Evolutionary conservation across 2,888 invertebrate species (phyloP).

Genomic region (Diadegma fenestrale): DNA sequence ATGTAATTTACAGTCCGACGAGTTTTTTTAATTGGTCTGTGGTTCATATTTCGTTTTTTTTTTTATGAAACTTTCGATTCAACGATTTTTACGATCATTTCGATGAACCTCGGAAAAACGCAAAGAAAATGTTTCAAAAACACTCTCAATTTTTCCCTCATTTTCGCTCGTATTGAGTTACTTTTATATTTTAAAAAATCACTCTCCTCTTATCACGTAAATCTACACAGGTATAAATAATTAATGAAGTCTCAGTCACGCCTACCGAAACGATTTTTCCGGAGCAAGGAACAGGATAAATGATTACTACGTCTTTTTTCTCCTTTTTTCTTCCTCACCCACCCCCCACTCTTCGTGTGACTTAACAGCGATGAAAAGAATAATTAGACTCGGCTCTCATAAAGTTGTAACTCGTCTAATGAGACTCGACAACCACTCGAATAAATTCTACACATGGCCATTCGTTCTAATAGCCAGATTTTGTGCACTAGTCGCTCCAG

Average conservation of each 20-base stretch:
- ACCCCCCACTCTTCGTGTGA: conserved; percentile 6
- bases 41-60: not conserved
- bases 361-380: conserved; percentile 47
- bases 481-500: not conserved
- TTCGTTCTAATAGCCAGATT: not conserved
- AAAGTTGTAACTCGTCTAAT: conserved; percentile 18
- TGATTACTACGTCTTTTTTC: conserved; percentile 39
- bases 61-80: not conserved
- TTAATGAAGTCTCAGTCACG: conserved; percentile 50
- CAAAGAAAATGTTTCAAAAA: not conserved
- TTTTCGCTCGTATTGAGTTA: not conserved
- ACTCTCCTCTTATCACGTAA: conserved; percentile 9
- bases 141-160: not conserved
- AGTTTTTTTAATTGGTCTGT: not conserved
- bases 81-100: not conserved
- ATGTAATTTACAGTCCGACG: not conserved
- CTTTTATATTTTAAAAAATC: not conserved
- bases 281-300: conserved; percentile 60
- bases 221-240: conserved; percentile 40
- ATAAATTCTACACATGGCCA: not conserved
- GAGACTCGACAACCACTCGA: conserved; percentile 13
- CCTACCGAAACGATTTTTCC: conserved; percentile 62
- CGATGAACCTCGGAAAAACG: not conserved
- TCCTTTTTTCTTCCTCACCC: not conserved
- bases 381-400: conserved; percentile 36